phyloP scores from a whole-genome alignment of 1,140 invertebrate genomes.

The Delia radicum region DNA sequence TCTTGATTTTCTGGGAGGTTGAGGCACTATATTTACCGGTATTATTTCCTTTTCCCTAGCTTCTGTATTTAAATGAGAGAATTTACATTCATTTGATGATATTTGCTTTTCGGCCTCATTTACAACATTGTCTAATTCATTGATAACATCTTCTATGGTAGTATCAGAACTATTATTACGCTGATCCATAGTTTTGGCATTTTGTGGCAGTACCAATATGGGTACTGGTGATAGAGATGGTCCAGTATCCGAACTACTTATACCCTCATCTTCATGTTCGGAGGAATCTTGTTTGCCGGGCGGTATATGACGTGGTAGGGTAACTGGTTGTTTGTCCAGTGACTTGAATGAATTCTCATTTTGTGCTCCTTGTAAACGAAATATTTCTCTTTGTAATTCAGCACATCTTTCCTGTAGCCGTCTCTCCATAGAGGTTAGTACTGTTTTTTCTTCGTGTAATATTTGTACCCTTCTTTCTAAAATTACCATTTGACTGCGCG shows the following conservation, averaged over 20 bases:
- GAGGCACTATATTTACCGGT: slow-evolving; percentile 64
- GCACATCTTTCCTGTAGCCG: slow-evolving; percentile 74
- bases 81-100: slow-evolving; percentile 57
- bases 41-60: slow-evolving; percentile 62
- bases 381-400: slow-evolving; percentile 65
- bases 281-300: slow-evolving; percentile 61
- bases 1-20: slow-evolving; percentile 62
- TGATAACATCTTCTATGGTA: slow-evolving; percentile 84
- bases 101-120: slow-evolving; percentile 78
- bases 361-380: slow-evolving; percentile 50
- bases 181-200: slow-evolving; percentile 20
- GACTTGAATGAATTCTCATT: slow-evolving; percentile 49
- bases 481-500: slow-evolving; percentile 63
- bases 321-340: slow-evolving; percentile 48
- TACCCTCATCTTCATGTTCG: slow-evolving; percentile 81
- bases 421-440: slow-evolving; percentile 73
- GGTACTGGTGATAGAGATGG: slow-evolving; percentile 69
- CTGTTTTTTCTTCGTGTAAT: slow-evolving; percentile 76
- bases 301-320: slow-evolving; percentile 48
- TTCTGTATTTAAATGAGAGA: slow-evolving; percentile 36
- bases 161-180: slow-evolving; percentile 72
- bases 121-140: slow-evolving; percentile 79
- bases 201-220: slow-evolving; percentile 48
- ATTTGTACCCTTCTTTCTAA: slow-evolving; percentile 73
- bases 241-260: slow-evolving; percentile 73